Base-by-base conservation (phyloP, 2,888 invertebrate genomes). In the Lissocephala sabroskyi region DNA sequence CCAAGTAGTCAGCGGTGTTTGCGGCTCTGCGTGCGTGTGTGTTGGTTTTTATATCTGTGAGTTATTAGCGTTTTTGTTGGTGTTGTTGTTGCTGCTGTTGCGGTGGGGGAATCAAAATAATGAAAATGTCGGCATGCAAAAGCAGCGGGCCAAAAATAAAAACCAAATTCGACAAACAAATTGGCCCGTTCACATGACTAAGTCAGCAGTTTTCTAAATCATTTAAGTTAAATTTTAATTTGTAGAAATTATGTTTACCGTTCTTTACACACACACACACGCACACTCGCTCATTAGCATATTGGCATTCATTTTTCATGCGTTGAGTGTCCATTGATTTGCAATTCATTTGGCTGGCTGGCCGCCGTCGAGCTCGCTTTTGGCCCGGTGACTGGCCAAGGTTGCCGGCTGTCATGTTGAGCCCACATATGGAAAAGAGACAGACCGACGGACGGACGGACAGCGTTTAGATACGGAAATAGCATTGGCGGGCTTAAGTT, bases 1-100 rank as follows among this genome's bases (percentile, higher is more conserved):
- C 79, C 74, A 80, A 74, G 65, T 79, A 56, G 71, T 62, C 67
- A 65, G 63, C 65, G 57, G 49, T 49, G 39, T 30, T 33, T 46
- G 41, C 23, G 32, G 33, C 46, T 47, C 36, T 39, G 29, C 30
- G 32, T 36, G 45, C 19, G 32, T 32, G 26, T 40, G 33, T 45
- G 43, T n/a, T 51, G 52, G 11, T 49, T 16, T 45, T n/a, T 36
- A 39, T 52, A 40, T 53, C 47, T 47, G 51, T 55, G 53, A 32
- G 46, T 49, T 58, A 65, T 65, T 61, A 56, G 58, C 55, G n/a
- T n/a, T n/a, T n/a, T n/a, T n/a, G n/a, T n/a, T n/a, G n/a, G n/a
- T n/a, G n/a, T n/a, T n/a, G n/a, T n/a, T n/a, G n/a, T n/a, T n/a
- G n/a, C n/a, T n/a, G n/a, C n/a, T n/a, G n/a, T n/a, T n/a, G n/a